These are phyloP conservation scores for Silurus meridionalis DNA, from an alignment of 2,113 vertebrate genomes.

Conservation along the genomic window DNA sequence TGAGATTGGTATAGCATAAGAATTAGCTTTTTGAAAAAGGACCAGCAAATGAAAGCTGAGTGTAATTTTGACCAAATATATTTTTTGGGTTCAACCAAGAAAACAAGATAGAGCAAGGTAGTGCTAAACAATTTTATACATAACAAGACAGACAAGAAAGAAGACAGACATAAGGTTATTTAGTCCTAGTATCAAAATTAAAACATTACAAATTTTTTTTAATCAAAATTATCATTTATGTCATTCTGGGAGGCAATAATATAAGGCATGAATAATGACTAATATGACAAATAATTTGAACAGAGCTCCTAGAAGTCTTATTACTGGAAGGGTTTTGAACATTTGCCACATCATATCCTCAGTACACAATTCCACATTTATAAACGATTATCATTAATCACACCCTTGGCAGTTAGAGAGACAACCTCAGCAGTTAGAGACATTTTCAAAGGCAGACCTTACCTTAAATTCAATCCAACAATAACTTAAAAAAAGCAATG, in stretches of 20 bases:
- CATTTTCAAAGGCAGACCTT: constrained; percentile 50
- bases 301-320: constrained; percentile 27
- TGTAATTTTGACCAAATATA: constrained; percentile 24
- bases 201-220: constrained; percentile 4
- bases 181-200: constrained; percentile 14
- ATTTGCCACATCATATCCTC: constrained; percentile 52
- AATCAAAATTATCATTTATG: neutral
- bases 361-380: constrained; percentile 50
- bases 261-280: neutral
- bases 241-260: neutral
- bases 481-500: constrained; percentile 46
- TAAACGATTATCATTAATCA: constrained; percentile 50
- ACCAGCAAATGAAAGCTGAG: too few relatives aligned
- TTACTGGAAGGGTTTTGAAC: constrained; percentile 19
- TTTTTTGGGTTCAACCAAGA: constrained; percentile 18
- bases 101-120: neutral
- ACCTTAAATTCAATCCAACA: constrained; percentile 48
- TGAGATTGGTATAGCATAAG: constrained; percentile 12
- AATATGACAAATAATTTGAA: constrained; percentile 20
- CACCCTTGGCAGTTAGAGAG: constrained; percentile 29
- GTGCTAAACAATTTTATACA: neutral
- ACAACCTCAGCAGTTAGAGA: constrained; percentile 34
- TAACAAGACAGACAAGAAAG: neutral
- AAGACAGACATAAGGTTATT: neutral
- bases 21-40: constrained; percentile 17